Evolutionary conservation across 2,888 invertebrate species (phyloP).

Genomic region (Cactoblastis cactorum): DNA sequence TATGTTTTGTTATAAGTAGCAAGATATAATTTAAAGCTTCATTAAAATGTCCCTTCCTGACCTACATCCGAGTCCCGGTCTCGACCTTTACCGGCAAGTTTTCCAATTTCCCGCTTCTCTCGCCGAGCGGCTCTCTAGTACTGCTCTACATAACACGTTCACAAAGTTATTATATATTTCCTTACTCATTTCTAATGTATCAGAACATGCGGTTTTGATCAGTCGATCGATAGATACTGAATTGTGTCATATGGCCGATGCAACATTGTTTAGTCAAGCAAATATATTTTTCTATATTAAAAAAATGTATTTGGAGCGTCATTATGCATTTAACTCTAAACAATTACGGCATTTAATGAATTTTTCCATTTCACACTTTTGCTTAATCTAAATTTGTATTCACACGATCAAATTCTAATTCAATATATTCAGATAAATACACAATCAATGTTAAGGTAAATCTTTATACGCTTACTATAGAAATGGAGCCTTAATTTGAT

Average conservation of each 20-base stretch:
- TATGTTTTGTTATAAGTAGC: too few species aligned
- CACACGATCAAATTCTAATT: not conserved
- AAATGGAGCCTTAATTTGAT: not conserved
- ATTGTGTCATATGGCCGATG: conserved; percentile 3
- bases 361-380: too few species aligned
- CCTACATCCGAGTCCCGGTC: not conserved
- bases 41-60: not conserved
- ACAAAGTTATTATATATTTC: not conserved
- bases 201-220: conserved; percentile 20
- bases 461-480: not conserved
- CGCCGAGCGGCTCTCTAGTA: not conserved
- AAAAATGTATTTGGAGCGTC: too few species aligned
- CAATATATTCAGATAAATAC: too few species aligned
- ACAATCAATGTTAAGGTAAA: too few species aligned
- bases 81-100: not conserved
- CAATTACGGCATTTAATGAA: too few species aligned
- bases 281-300: too few species aligned
- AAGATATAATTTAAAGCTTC: too few species aligned
- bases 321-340: too few species aligned
- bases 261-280: too few species aligned
- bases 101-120: not conserved
- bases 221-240: not conserved
- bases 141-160: not conserved
- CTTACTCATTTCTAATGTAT: conserved; percentile 24
- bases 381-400: too few species aligned